phyloP scores from a whole-genome alignment of 2,888 invertebrate species.

The Celastrina argiolus region DNA sequence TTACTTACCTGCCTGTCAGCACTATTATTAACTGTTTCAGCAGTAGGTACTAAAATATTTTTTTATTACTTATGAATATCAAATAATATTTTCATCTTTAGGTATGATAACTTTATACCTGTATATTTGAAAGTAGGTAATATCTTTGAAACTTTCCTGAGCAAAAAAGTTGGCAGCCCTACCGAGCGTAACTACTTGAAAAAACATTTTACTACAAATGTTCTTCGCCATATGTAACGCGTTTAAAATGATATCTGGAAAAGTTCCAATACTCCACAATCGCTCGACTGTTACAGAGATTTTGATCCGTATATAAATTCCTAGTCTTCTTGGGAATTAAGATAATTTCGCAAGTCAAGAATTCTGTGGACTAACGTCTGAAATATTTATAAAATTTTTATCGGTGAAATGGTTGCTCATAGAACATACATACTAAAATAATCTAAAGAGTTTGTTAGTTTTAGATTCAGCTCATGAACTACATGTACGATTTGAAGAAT shows the following conservation, averaged over 20 bases:
- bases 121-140: too few relatives aligned
- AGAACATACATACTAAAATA: too few relatives aligned
- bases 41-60: too few relatives aligned
- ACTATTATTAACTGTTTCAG: too few relatives aligned
- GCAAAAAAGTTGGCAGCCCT: constrained; percentile 4
- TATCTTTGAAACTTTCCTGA: not conserved
- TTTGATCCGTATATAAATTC: constrained; percentile 61
- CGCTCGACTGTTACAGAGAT: constrained; percentile 63
- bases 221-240: constrained; percentile 19
- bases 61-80: too few relatives aligned
- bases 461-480: too few relatives aligned
- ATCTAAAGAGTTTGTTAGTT: too few relatives aligned
- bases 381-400: not conserved
- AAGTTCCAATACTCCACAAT: constrained; percentile 60
- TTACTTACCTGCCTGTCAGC: too few relatives aligned
- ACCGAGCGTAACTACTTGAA: constrained; percentile 43
- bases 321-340: not conserved
- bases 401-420: too few relatives aligned
- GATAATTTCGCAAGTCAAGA: not conserved
- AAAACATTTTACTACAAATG: constrained; percentile 32
- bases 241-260: constrained; percentile 66
- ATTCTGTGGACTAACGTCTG: constrained; percentile 43
- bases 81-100: too few relatives aligned
- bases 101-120: too few relatives aligned
- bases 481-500: too few relatives aligned